Percentiles rank a stretch among this genome's conserved stretches.
Evolutionary conservation across 2,888 invertebrate species (phyloP).

Genomic region (Papilio elwesi): DNA sequence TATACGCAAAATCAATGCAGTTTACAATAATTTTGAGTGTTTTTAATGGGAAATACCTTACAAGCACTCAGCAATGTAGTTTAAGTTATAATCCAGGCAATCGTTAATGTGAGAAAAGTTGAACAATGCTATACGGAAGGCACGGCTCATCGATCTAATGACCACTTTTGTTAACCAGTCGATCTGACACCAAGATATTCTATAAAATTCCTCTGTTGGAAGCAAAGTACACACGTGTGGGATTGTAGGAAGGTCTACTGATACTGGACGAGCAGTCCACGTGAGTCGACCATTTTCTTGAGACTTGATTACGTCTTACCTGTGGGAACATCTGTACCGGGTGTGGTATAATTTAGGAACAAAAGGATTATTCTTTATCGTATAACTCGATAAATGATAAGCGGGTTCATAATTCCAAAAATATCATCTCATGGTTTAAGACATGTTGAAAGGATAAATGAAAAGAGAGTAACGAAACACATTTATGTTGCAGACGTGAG

Average conservation of each 20-base stretch:
- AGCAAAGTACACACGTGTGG: neutral
- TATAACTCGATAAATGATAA: neutral
- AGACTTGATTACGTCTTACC: slow-evolving; percentile 68
- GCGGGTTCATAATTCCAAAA: no score
- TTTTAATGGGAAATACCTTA: neutral
- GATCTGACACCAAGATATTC: slow-evolving; percentile 43
- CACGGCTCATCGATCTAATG: slow-evolving; percentile 75
- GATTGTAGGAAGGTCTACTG: slow-evolving; percentile 45
- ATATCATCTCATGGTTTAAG: no score
- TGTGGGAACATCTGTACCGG: slow-evolving; percentile 62
- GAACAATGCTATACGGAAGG: slow-evolving; percentile 74
- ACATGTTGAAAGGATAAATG: no score
- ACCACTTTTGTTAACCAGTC: slow-evolving; percentile 54
- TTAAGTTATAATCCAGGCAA: slow-evolving; percentile 13
- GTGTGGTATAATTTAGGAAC: slow-evolving; percentile 53
- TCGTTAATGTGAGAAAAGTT: slow-evolving; percentile 69
- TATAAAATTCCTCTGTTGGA: neutral
- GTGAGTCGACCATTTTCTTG: slow-evolving; percentile 62
- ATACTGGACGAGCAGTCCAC: slow-evolving; percentile 53
- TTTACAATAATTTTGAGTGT: neutral
- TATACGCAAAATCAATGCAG: no score
- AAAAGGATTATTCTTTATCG: slow-evolving; percentile 11
- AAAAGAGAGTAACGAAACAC: no score
- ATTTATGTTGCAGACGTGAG: no score
- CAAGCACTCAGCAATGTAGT: neutral